Evolutionary conservation across 2,113 vertebrate species (phyloP).

Genomic region (Actinemys pallida): DNA sequence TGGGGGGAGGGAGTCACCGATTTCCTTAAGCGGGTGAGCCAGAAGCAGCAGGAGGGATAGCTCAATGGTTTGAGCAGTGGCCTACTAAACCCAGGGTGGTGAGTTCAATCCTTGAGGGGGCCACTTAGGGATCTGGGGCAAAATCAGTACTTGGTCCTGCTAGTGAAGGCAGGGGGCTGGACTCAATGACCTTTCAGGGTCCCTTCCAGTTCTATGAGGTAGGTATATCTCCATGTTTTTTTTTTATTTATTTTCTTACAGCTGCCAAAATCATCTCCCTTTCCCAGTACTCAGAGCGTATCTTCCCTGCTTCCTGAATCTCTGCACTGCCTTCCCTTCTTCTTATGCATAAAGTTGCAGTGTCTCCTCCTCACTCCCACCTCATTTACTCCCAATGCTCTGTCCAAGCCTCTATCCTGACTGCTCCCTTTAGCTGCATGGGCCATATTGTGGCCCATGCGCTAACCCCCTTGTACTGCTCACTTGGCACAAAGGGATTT

Average conservation of each 20-base stretch:
- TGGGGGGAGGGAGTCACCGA: neutral
- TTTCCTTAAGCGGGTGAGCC: neutral
- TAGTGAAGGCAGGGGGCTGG: too few species aligned
- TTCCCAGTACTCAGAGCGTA: neutral
- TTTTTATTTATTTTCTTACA: neutral
- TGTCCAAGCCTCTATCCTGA: rapidly evolving
- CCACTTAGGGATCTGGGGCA: too few species aligned
- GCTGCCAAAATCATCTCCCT: slow-evolving; percentile 9
- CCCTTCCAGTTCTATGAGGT: too few species aligned
- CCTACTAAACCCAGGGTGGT: too few species aligned
- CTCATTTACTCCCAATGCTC: neutral
- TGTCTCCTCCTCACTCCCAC: neutral
- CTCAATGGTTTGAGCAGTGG: too few species aligned
- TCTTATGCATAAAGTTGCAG: rapidly evolving
- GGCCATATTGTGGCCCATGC: neutral
- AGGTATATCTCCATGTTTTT: too few species aligned
- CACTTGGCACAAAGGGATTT: neutral
- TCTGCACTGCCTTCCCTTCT: neutral
- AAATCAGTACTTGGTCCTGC: too few species aligned
- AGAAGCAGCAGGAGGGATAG: neutral
- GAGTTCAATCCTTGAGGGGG: too few species aligned
- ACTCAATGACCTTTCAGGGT: too few species aligned
- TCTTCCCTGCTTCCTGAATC: neutral
- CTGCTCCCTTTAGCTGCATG: neutral
- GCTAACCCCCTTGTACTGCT: neutral